Conservation (phyloP, 2,113 vertebrate genomes). For the Cepphus grylle region DNA sequence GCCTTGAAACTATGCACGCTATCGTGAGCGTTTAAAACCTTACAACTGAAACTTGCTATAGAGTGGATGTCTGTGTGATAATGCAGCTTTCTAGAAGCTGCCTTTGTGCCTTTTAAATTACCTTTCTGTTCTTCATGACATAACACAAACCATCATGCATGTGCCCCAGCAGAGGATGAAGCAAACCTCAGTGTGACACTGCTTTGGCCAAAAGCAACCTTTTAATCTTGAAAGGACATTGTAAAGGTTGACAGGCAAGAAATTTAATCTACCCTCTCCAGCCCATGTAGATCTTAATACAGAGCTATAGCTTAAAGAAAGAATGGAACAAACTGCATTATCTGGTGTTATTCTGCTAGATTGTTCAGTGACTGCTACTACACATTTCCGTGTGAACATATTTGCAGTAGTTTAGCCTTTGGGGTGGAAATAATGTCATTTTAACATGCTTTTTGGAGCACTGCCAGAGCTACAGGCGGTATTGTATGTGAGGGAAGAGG, state of each 20-base stretch:
- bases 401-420: not conserved
- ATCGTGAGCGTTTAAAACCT: slow-evolving; percentile 4
- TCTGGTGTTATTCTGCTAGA: not conserved
- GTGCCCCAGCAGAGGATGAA: not conserved
- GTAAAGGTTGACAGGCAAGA: not conserved
- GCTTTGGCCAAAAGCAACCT: not conserved
- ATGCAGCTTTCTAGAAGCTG: not conserved
- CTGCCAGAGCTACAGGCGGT: not conserved
- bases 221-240: not conserved
- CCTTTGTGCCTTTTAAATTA: not conserved
- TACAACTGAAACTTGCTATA: not conserved
- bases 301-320: not conserved
- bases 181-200: not conserved
- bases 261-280: not conserved
- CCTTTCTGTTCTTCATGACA: not conserved
- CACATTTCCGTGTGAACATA: not conserved
- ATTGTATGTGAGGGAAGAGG: not conserved
- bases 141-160: not conserved
- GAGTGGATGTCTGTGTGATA: not conserved
- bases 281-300: not conserved
- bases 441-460: not conserved
- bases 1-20: slow-evolving; percentile 19
- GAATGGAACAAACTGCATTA: not conserved
- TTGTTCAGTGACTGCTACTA: not conserved
- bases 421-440: not conserved